Evolutionary conservation across 1,140 invertebrate species (phyloP), one percentile per base, ranked within the genome.

Genomic region (Caenorhabditis inopinata): DNA sequence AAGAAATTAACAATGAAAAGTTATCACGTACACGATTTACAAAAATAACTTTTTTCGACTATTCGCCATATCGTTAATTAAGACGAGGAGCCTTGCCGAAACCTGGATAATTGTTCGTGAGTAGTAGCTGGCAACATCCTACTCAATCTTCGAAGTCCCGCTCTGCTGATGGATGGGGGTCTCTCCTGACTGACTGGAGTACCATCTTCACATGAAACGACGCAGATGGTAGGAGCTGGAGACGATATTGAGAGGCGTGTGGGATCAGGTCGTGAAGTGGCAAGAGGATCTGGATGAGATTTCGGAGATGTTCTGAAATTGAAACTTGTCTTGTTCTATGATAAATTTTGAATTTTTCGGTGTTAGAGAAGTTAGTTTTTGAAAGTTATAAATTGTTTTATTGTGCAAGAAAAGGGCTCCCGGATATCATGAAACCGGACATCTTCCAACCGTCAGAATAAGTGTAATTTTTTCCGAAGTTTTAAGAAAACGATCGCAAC

Each of bases 51-150:
- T 7, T 32, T 18, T 12, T 16, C 29, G 7, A 68, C n/a, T 29
- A 42, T n/a, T 23, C 2, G 12, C 7, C 27, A 23, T 25, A 25
- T 42, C 38, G n/a, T n/a, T 16, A 48, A 48, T 68, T 7, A 68
- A 9, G 58, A 68, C 58, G 38, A 38, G 6, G 58, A 68, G 18
- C 58, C 58, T 21, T 68, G 58, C 12, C 58, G 58, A 21, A 68
- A 68, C 12, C 58, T n/a, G n/a, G 29, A 38, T 38, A 79, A 21
- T 29, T 79, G 78, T 74, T 79, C 78, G 38, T 79, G 58, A 21
- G 58, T 47, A n/a, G 32, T 45, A 0, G 73, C 78, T 27, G 62
- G 62, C 1, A 79, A 18, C 78, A 74, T 79, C n/a, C 78, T 45
- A 45, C 51, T 68, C 35, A 79, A 45, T 29, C 78, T 58, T 35